These are phyloP conservation scores for Clarias magur DNA, from an alignment of 2,113 vertebrate genomes.

Conservation along the genomic window DNA sequence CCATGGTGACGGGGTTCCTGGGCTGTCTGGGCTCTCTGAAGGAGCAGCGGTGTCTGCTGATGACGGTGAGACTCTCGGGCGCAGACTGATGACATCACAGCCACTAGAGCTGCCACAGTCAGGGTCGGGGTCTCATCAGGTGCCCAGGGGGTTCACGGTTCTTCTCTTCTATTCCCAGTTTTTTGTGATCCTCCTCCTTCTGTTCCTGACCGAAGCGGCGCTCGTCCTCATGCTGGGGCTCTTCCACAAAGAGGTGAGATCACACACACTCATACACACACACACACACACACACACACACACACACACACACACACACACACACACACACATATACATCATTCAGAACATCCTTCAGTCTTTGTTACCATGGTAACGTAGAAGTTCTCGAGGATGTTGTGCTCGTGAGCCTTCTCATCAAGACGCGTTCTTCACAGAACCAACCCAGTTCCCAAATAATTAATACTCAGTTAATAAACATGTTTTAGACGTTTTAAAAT, in stretches of 20 bases:
- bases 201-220: constrained; percentile 77
- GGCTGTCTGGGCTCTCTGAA: constrained; percentile 83
- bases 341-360: not conserved
- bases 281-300: not conserved
- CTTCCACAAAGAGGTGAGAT: constrained; percentile 75
- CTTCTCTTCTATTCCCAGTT: constrained; percentile 67
- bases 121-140: not conserved
- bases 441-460: not conserved
- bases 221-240: constrained; percentile 73
- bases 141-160: not conserved
- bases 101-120: not conserved
- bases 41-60: constrained; percentile 80
- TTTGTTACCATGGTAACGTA: not conserved
- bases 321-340: not conserved
- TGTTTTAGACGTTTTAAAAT: not conserved
- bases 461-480: not conserved
- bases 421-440: not conserved
- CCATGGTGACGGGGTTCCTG: constrained; percentile 84
- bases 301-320: not conserved
- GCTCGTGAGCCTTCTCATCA: not conserved
- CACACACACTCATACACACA: not conserved
- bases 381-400: not conserved
- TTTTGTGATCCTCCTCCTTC: constrained; percentile 79
- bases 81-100: constrained; percentile 11
- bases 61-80: constrained; percentile 69